phyloP scores from a whole-genome alignment of 2,797 vertebrate species.

The Propithecus deckenii region DNA sequence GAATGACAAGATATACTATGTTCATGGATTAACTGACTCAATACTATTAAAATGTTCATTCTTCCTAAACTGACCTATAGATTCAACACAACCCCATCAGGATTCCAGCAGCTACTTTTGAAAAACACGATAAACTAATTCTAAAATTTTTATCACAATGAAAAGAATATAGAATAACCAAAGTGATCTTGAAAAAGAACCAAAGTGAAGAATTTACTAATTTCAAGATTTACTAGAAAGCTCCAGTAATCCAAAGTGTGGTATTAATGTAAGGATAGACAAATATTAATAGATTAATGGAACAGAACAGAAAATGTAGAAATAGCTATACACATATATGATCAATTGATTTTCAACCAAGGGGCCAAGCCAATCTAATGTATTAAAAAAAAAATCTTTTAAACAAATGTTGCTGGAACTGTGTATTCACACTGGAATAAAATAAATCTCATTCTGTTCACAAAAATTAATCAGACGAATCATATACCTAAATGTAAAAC shows the following conservation, averaged over 20 bases:
- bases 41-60: not conserved
- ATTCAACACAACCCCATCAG: not conserved
- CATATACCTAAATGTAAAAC: not conserved
- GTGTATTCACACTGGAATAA: not conserved
- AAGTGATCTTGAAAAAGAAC: not conserved
- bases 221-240: not conserved
- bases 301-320: not conserved
- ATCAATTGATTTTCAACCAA: not conserved
- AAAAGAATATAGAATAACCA: not conserved
- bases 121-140: not conserved
- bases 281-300: not conserved
- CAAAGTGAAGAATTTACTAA: not conserved
- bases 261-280: not conserved
- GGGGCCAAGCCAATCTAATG: not conserved
- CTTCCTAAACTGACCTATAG: not conserved
- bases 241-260: not conserved
- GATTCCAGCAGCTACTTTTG: not conserved
- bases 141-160: not conserved
- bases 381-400: not conserved
- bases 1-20: not conserved
- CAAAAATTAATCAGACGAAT: slow-evolving; percentile 15
- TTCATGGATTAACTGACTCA: not conserved
- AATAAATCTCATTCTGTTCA: slow-evolving; percentile 10
- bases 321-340: not conserved
- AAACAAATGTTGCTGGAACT: slow-evolving; percentile 24